Base-by-base conservation (phyloP, 2,888 invertebrate genomes). In the Galerucella pusilla region DNA sequence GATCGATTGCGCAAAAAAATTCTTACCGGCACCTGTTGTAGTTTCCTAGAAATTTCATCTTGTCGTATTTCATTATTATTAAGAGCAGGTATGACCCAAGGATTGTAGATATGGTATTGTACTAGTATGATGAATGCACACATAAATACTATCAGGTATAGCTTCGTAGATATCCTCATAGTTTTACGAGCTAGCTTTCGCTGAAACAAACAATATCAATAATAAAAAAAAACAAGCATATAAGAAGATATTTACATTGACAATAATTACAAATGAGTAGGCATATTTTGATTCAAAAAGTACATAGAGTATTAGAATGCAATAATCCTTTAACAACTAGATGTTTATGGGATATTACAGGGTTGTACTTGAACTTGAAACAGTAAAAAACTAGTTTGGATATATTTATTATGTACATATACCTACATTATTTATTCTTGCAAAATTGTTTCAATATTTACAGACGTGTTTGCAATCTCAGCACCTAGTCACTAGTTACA, bases 71-170 rank as follows among this genome's bases (percentile, higher is more conserved):
- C 80, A 75, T 80, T 81, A 75, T 77, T 76, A 67, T 81, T 81
- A 75, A 81, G 79, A 76, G 82, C 80, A 68, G 87, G 81, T 77
- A 88, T 85, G 74, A 89, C 84, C 84, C 88, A 87, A 77, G 87
- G 89, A 76, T 88, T 89, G 78, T 91, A 91, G 84, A 91, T 87
- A 83, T 92, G 91, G 85, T 92, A 92, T 86, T 92, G 92, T 85
- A 91, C 91, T 83, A 92, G 88, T 82, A 92, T 89, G 84, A 92
- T 89, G 85, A 91, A 91, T 79, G 90, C 89, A 84, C 91, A 91
- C 85, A 91, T 86, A 85, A 92, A 88, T 85, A 91, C 90, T 82
- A 92, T 88, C 87, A 92, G 89, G 89, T 91, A 92, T 90, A 92
- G 90, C 89, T 91, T 91, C 85, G 90, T 89, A 82, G 90, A 90